These are phyloP conservation scores for Passer montanus DNA, from an alignment of 2,113 vertebrate species.

Conservation along the genomic window DNA sequence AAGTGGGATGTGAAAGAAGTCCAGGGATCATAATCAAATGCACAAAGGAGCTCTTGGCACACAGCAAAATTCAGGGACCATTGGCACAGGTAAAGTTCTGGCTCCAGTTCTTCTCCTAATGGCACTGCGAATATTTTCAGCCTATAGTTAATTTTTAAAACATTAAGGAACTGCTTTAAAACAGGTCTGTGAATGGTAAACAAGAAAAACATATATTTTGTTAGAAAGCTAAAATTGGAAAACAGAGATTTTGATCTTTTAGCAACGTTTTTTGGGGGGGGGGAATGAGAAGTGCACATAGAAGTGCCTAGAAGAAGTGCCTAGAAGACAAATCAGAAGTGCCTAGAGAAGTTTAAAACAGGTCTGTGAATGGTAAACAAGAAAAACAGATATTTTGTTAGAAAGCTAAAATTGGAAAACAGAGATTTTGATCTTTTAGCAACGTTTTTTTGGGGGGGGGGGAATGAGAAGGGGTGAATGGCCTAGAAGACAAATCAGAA, in stretches of 20 bases:
- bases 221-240: background rate
- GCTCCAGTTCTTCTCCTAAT: background rate
- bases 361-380: background rate
- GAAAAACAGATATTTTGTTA: accelerated
- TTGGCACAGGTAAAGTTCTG: background rate
- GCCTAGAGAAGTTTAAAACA: too few relatives aligned
- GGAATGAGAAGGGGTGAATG: background rate
- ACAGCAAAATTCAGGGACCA: background rate
- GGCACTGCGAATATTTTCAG: background rate
- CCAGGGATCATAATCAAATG: background rate
- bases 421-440: background rate
- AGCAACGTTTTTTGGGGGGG: background rate
- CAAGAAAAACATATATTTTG: accelerated
- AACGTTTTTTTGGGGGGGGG: background rate
- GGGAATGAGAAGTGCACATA: too few relatives aligned
- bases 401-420: background rate
- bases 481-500: background rate
- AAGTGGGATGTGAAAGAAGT: background rate
- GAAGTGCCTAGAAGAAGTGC: too few relatives aligned
- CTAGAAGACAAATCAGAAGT: too few relatives aligned
- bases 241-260: background rate
- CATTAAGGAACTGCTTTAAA: background rate
- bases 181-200: background rate
- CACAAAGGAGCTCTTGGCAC: background rate
- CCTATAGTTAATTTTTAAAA: background rate